These are phyloP conservation scores for Belonocnema kinseyi DNA, from an alignment of 1,140 invertebrate species.

Conservation along the genomic window DNA sequence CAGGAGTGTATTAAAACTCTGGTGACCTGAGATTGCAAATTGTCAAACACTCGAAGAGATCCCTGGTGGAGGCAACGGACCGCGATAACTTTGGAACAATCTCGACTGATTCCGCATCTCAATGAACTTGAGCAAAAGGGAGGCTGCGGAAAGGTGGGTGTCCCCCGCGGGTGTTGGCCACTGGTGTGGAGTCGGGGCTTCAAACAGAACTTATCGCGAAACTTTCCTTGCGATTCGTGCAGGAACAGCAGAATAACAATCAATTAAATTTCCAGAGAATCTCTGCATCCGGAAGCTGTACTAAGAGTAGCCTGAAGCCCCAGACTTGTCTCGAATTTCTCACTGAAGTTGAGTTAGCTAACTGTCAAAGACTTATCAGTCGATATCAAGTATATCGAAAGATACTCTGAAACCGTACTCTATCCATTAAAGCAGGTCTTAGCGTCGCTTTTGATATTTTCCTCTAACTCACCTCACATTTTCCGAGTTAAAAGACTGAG, in stretches of 20 bases:
- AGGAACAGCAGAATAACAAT: conserved; percentile 51
- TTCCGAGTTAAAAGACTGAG: conserved; percentile 9
- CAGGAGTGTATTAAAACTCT: conserved; percentile 28
- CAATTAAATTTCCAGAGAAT: conserved; percentile 54
- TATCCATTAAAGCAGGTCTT: neutral
- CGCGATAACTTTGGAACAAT: conserved; percentile 48
- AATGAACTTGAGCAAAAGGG: conserved; percentile 42
- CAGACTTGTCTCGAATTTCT: neutral
- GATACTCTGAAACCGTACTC: conserved; percentile 7
- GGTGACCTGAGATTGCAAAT: conserved; percentile 41
- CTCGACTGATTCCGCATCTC: conserved; percentile 49
- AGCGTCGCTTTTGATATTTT: neutral
- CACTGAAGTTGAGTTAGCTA: conserved; percentile 1
- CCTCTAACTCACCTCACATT: conserved; percentile 21
- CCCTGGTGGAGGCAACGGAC: conserved; percentile 15
- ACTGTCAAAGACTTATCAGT: conserved; percentile 33
- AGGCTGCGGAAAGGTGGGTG: neutral
- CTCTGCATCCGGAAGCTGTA: conserved; percentile 6
- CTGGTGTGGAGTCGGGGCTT: conserved; percentile 47
- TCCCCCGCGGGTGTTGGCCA: conserved; percentile 41
- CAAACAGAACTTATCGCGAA: conserved; percentile 50
- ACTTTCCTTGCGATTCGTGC: conserved; percentile 38
- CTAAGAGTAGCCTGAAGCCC: neutral
- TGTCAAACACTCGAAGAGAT: conserved; percentile 34
- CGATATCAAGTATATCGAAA: conserved; percentile 44